phyloP scores from a whole-genome alignment of 2,888 invertebrate species.

The Chloroclystis v-ata region DNA sequence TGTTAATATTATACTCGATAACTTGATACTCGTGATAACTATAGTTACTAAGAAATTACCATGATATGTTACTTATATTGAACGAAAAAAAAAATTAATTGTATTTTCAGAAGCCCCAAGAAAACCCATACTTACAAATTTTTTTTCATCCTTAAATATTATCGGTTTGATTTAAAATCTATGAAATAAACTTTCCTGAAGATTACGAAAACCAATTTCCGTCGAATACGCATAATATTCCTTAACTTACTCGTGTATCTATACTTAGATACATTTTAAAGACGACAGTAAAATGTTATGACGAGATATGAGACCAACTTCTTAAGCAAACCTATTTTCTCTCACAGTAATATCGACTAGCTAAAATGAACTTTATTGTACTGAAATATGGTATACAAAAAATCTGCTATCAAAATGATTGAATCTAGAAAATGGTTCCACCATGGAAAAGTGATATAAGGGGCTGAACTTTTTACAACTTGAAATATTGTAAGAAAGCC shows the following conservation, averaged over 20 bases:
- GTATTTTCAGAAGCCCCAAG: too few species aligned
- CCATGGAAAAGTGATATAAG: slow-evolving; percentile 57
- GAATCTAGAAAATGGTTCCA: slow-evolving; percentile 33
- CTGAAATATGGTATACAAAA: slow-evolving; percentile 21
- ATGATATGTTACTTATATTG: too few species aligned
- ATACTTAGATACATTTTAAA: slow-evolving; percentile 40
- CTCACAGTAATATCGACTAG: slow-evolving; percentile 15
- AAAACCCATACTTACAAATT: too few species aligned
- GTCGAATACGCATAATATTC: slow-evolving; percentile 43
- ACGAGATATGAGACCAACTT: slow-evolving; percentile 64
- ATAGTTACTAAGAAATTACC: too few species aligned
- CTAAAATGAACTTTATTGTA: slow-evolving; percentile 29
- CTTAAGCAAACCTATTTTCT: slow-evolving; percentile 34
- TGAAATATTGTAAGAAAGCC: slow-evolving; percentile 60
- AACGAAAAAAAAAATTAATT: too few species aligned
- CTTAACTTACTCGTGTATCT: slow-evolving; percentile 40
- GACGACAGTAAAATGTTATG: slow-evolving; percentile 69
- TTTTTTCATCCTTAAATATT: too few species aligned
- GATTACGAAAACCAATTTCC: slow-evolving; percentile 63
- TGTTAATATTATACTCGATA: too few species aligned
- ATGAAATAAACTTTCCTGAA: slow-evolving; percentile 44
- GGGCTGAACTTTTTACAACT: slow-evolving; percentile 70
- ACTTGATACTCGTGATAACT: too few species aligned
- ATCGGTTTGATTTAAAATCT: slow-evolving; percentile 11
- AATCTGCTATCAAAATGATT: neutral